Percentiles rank a stretch among this genome's conserved stretches.
Evolutionary conservation across 35 echinoderm and acorn worm species (phyloP).

Genomic region (Ophiothrix spiculata): DNA sequence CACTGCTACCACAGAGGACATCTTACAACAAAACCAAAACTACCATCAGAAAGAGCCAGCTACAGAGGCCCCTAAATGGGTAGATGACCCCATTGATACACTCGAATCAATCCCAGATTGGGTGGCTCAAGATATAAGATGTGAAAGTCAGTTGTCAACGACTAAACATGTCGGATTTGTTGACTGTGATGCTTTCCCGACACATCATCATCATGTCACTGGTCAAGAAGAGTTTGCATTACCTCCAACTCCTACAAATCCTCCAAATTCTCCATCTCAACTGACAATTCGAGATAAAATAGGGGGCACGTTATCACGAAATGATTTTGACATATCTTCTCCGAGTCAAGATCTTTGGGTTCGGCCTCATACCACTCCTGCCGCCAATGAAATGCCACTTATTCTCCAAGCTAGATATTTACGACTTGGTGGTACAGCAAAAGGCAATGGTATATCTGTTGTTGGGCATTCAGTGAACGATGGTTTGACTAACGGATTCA

Average conservation of each 20-base stretch:
- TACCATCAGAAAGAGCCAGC: not conserved
- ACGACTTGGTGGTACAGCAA: not conserved
- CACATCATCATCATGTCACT: not conserved
- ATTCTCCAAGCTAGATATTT: not conserved
- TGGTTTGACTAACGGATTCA: not conserved
- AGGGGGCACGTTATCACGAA: not conserved
- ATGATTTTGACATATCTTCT: not conserved
- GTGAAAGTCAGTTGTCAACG: too few relatives aligned
- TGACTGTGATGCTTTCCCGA: not conserved
- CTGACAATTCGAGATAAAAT: not conserved
- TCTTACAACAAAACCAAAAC: not conserved
- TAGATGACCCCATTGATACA: not conserved
- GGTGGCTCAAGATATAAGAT: too few relatives aligned
- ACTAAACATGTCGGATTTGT: not conserved
- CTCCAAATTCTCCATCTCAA: not conserved
- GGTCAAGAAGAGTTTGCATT: not conserved
- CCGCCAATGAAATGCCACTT: not conserved
- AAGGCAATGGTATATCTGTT: conserved; percentile 17
- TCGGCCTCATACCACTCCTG: not conserved
- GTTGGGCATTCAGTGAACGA: not conserved
- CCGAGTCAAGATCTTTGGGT: not conserved
- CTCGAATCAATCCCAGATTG: too few relatives aligned
- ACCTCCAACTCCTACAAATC: not conserved
- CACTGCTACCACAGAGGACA: not conserved
- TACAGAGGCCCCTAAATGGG: not conserved